phyloP scores from a whole-genome alignment of 2,113 vertebrate species.

The Eonycteris spelaea region DNA sequence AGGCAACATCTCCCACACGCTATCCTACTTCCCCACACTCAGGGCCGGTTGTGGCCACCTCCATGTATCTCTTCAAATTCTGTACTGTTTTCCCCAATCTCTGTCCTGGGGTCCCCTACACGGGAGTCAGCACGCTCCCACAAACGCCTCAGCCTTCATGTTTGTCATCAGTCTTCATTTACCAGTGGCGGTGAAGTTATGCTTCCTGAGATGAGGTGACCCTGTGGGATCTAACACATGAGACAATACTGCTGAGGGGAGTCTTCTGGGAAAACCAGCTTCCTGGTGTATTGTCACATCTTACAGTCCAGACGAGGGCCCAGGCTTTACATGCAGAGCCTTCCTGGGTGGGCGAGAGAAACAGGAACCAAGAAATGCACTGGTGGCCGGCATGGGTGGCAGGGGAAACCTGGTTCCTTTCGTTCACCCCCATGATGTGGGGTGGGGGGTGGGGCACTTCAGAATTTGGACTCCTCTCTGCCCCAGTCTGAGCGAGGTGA shows the following conservation, averaged over 20 bases:
- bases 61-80: background rate
- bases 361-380: conserved; percentile 53
- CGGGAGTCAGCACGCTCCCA: background rate
- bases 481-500: background rate
- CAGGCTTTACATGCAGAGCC: background rate
- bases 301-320: background rate
- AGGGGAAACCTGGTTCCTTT: conserved; percentile 23
- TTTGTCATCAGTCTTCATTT: background rate
- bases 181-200: background rate
- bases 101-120: background rate
- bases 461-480: background rate
- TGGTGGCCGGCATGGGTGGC: conserved; percentile 13
- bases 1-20: too few relatives aligned
- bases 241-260: background rate
- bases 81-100: background rate
- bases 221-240: background rate
- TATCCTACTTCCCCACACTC: fast-evolving
- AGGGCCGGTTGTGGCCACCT: background rate
- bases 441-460: background rate
- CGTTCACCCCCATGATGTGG: background rate
- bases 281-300: background rate
- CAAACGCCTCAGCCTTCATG: background rate
- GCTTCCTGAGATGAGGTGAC: background rate
- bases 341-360: conserved; percentile 59
- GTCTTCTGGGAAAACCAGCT: conserved; percentile 4